Evolutionary conservation across 2,888 invertebrate species (phyloP).

Genomic region (Neria commutata): DNA sequence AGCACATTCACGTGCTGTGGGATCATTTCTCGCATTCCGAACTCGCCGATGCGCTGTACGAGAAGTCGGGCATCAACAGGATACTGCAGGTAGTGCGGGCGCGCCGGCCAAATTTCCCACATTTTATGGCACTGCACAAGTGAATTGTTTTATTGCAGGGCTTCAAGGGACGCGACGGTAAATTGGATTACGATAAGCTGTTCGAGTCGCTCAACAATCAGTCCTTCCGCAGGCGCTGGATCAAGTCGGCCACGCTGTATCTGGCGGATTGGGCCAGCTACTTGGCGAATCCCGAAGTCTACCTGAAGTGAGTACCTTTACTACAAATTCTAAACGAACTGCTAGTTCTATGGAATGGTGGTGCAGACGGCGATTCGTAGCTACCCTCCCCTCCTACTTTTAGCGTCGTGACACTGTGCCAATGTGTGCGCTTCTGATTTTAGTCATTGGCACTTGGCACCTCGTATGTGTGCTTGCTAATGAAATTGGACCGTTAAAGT

Average conservation of each 20-base stretch:
- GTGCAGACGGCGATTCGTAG: too few relatives aligned
- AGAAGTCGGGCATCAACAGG: constrained; percentile 74
- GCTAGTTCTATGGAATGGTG: too few relatives aligned
- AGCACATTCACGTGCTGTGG: constrained; percentile 75
- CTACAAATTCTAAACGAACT: not conserved
- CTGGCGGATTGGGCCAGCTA: constrained; percentile 77
- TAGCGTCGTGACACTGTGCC: too few relatives aligned
- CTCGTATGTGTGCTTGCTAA: constrained; percentile 7
- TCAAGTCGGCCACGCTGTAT: constrained; percentile 75
- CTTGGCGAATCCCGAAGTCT: constrained; percentile 76
- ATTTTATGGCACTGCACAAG: constrained; percentile 31
- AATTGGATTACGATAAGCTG: constrained; percentile 74
- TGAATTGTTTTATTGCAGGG: constrained; percentile 42
- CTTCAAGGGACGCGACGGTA: constrained; percentile 74
- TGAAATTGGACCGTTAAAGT: too few relatives aligned
- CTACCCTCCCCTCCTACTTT: too few relatives aligned
- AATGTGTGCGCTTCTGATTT: not conserved
- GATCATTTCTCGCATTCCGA: constrained; percentile 81
- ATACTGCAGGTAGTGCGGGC: constrained; percentile 65
- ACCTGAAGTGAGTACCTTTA: constrained; percentile 67
- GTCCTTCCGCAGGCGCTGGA: constrained; percentile 80
- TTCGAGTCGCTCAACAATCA: constrained; percentile 81
- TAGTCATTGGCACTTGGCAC: not conserved
- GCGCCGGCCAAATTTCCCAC: too few relatives aligned
- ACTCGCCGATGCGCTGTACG: constrained; percentile 74